phyloP scores from a whole-genome alignment of 1,140 invertebrate species.

The Eupeodes corollae region DNA sequence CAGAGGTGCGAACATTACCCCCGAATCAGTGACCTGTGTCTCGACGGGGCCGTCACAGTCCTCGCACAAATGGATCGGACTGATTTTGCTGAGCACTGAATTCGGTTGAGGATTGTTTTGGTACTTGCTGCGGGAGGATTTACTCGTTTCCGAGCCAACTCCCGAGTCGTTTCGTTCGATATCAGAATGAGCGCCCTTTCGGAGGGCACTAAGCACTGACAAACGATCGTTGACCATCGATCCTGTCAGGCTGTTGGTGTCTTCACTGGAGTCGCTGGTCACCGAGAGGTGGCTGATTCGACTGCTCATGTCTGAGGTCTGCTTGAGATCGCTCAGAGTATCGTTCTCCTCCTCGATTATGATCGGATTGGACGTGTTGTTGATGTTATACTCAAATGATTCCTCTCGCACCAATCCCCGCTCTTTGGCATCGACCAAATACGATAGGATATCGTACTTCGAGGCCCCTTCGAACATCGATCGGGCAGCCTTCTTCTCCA shows the following conservation, averaged over 20 bases:
- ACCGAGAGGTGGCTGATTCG: constrained; percentile 45
- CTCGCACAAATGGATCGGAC: constrained; percentile 53
- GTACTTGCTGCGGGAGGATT: constrained; percentile 65
- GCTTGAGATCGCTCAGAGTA: constrained; percentile 37
- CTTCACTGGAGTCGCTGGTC: constrained; percentile 56
- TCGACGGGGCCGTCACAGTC: constrained; percentile 66
- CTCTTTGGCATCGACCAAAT: constrained; percentile 73
- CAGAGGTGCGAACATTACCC: constrained; percentile 60
- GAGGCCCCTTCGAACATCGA: constrained; percentile 76
- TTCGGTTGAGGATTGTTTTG: constrained; percentile 40
- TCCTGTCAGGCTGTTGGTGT: constrained; percentile 48
- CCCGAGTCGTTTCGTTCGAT: constrained; percentile 88
- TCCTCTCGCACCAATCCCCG: constrained; percentile 54
- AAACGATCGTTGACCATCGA: constrained; percentile 41
- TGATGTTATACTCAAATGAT: constrained; percentile 46
- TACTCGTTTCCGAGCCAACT: constrained; percentile 84
- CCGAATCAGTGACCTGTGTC: constrained; percentile 52
- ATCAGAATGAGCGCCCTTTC: constrained; percentile 37
- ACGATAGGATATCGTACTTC: constrained; percentile 80
- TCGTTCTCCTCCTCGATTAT: constrained; percentile 45
- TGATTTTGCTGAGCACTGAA: constrained; percentile 27
- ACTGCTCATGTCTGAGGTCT: constrained; percentile 44
- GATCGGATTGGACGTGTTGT: constrained; percentile 42
- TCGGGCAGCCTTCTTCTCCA: constrained; percentile 47
- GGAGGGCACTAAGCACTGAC: constrained; percentile 13